Conservation (phyloP, 2,113 vertebrate genomes). For the Tupaia tana region DNA sequence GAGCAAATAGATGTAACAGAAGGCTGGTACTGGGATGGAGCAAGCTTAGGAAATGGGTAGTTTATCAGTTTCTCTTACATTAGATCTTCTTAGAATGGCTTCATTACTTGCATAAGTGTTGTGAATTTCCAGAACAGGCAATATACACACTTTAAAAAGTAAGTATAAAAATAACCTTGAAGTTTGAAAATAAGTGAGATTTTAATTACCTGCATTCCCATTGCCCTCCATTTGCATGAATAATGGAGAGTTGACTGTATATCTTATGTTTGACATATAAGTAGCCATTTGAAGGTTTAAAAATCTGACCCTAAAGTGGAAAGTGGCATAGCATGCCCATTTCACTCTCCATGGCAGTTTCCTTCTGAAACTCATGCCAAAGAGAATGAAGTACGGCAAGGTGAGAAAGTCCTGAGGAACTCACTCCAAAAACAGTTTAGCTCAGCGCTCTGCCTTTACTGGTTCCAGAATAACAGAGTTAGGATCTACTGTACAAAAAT, state of each 20-base stretch:
- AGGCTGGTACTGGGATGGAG: background rate
- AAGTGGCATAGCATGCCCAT: background rate
- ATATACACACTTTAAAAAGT: conserved; percentile 63
- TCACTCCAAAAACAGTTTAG: conserved; percentile 18
- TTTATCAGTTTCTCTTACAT: conserved; percentile 47
- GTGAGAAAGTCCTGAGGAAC: background rate
- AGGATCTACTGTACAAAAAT: background rate
- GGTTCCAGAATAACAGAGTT: background rate
- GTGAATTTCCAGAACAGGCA: conserved; percentile 60
- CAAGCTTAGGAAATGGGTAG: background rate
- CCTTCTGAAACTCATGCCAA: conserved; percentile 39
- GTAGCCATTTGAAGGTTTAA: conserved; percentile 44
- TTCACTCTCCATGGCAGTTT: conserved; percentile 44
- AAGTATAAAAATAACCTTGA: conserved; percentile 60
- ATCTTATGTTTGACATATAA: conserved; percentile 62
- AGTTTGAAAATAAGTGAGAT: conserved; percentile 29
- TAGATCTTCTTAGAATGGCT: conserved; percentile 48
- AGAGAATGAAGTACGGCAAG: conserved; percentile 13
- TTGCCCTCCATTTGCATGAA: conserved; percentile 58
- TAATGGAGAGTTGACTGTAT: conserved; percentile 57
- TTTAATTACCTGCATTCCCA: conserved; percentile 35
- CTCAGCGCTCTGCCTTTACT: conserved; percentile 53
- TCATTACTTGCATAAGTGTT: conserved; percentile 61
- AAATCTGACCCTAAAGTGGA: conserved; percentile 35
- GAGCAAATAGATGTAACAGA: background rate